Conservation (phyloP, 2,888 invertebrate genomes). For the Melinaea marsaeus region DNA sequence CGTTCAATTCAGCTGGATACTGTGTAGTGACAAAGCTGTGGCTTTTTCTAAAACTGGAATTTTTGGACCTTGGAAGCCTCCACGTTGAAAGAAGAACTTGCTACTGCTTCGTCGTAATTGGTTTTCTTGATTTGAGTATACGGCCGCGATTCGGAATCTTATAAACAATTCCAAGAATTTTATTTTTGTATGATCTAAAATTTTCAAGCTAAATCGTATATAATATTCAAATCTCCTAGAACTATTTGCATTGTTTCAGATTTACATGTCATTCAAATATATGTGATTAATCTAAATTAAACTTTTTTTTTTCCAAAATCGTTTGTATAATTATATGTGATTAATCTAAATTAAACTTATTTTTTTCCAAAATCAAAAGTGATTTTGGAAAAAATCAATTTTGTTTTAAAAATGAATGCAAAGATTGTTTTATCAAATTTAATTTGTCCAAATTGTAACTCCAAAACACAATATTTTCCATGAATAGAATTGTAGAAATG, state of each 20-base stretch:
- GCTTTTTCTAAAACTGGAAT: slow-evolving; percentile 84
- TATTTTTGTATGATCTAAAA: not conserved
- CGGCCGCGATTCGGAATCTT: slow-evolving; percentile 94
- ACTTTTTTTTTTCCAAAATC: too few species aligned
- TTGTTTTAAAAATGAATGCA: too few species aligned
- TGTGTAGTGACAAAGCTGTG: slow-evolving; percentile 82
- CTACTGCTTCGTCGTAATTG: slow-evolving; percentile 78
- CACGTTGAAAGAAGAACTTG: slow-evolving; percentile 75
- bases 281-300: too few species aligned
- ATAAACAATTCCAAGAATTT: not conserved
- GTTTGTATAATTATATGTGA: too few species aligned
- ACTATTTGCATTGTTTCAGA: too few species aligned
- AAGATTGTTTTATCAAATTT: too few species aligned
- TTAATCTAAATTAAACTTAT: too few species aligned
- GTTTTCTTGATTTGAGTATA: slow-evolving; percentile 96
- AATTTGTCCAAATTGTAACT: slow-evolving; percentile 4
- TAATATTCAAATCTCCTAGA: too few species aligned
- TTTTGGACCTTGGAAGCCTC: slow-evolving; percentile 79
- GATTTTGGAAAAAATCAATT: too few species aligned
- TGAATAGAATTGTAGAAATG: slow-evolving; percentile 21
- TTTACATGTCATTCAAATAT: too few species aligned
- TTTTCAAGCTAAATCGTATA: too few species aligned
- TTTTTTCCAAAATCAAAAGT: too few species aligned
- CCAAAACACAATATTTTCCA: slow-evolving; percentile 11
- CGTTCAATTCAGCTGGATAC: slow-evolving; percentile 87